Conservation (phyloP, 2,113 vertebrate genomes). For the Lucifuga dentata region DNA sequence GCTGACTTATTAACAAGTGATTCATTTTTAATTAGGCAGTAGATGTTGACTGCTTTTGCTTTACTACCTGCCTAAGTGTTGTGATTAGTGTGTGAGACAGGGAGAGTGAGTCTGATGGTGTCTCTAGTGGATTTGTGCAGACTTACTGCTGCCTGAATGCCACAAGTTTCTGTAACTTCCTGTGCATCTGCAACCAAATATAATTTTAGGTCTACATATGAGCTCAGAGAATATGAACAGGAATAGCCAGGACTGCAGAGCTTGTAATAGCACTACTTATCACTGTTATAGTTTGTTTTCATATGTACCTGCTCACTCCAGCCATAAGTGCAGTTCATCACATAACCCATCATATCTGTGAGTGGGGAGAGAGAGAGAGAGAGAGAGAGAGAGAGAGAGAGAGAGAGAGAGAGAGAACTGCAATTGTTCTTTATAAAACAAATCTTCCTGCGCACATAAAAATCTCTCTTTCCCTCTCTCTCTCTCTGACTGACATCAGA, state of each 20-base stretch:
- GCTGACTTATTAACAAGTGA: conserved; percentile 65
- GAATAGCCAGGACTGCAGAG: conserved; percentile 20
- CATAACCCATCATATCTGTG: conserved; percentile 70
- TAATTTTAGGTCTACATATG: neutral
- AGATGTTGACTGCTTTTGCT: conserved; percentile 27
- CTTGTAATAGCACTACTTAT: conserved; percentile 23
- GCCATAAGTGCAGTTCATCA: conserved; percentile 62
- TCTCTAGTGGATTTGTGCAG: conserved; percentile 14
- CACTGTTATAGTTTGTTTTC: conserved; percentile 41
- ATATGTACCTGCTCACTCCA: conserved; percentile 34
- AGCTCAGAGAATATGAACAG: neutral
- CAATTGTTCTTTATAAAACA: no score
- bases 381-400: no score
- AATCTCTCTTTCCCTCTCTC: no score
- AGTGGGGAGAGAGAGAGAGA: no score
- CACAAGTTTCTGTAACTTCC: conserved; percentile 18
- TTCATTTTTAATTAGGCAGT: conserved; percentile 64
- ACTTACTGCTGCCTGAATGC: neutral
- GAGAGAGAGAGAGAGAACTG: no score
- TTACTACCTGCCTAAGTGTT: conserved; percentile 22
- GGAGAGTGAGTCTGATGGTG: neutral
- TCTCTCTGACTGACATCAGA: no score
- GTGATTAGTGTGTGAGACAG: conserved; percentile 3
- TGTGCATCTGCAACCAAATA: neutral
- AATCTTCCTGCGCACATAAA: no score